Percentiles rank a stretch among this genome's conserved stretches.
phyloP scores from a whole-genome alignment of 2,888 invertebrate species.

The Emesis furor region DNA sequence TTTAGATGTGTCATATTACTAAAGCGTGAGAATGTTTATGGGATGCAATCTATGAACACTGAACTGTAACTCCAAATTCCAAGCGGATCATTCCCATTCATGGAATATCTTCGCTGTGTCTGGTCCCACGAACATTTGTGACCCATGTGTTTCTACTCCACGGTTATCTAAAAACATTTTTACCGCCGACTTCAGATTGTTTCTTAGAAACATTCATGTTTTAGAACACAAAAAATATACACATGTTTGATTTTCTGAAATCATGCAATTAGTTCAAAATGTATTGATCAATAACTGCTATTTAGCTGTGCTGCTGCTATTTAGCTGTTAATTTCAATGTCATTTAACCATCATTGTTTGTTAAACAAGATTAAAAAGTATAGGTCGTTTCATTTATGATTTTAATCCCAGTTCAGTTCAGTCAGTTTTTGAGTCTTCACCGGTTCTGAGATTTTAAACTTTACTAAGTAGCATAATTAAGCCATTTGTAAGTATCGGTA shows the following conservation, averaged over 20 bases:
- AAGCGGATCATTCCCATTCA: slow-evolving; percentile 85
- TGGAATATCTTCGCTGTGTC: slow-evolving; percentile 77
- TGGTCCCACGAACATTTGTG: slow-evolving; percentile 88
- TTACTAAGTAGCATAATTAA: too few species aligned
- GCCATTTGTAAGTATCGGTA: too few species aligned
- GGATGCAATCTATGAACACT: slow-evolving; percentile 84
- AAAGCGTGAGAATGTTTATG: slow-evolving; percentile 23
- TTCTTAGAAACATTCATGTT: neutral
- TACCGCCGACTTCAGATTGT: slow-evolving; percentile 15
- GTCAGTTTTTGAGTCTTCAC: too few species aligned
- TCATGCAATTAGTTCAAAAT: neutral
- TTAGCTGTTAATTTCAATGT: too few species aligned
- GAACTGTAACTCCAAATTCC: slow-evolving; percentile 81
- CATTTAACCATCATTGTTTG: too few species aligned
- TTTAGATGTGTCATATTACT: slow-evolving; percentile 18
- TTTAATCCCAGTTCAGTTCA: too few species aligned
- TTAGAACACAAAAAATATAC: slow-evolving; percentile 3
- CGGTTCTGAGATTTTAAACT: too few species aligned
- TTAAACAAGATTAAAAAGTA: too few species aligned
- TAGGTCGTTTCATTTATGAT: too few species aligned
- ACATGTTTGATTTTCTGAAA: neutral
- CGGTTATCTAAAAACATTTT: slow-evolving; percentile 24
- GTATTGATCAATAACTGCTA: too few species aligned
- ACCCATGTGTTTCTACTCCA: slow-evolving; percentile 82
- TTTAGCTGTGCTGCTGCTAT: too few species aligned